Evolutionary conservation across 2,888 invertebrate species (phyloP), one percentile per base, ranked within the genome.

Genomic region (Melikaiella ostensackeni): DNA sequence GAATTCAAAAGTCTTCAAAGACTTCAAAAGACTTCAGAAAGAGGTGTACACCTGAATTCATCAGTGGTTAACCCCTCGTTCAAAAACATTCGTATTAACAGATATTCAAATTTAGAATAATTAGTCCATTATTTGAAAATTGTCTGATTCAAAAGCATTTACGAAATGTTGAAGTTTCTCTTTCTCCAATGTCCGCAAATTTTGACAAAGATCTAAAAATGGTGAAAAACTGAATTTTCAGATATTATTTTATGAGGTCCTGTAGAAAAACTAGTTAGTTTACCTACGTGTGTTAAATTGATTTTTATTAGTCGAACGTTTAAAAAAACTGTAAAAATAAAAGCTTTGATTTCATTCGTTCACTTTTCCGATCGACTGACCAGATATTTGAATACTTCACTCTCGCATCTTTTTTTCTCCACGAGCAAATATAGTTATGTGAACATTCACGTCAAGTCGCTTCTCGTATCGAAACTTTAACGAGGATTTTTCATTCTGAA

Each of bases 301-400:
- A 57, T 27, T 57, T 57, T 57, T 57, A 57, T 57, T 57, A 9
- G 6, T 24, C 21, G 13, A 27, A 57, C 24, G 24, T 24, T 24
- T 24, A 11, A 4, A 57, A 57, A 57, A 57, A 24, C 2, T 9
- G 3, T 24, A 57, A 57, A 57, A 24, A 57, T 57, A 57, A 57
- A 57, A 55, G 24, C n/a, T 9, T 21, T 21, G 6, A 57, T 21
- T 57, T 57, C 13, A 57, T 24, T 57, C 11, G 13, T 57, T 27
- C 57, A 57, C 13, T 57, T 57, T 57, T 13, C 21, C 57, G 21
- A 13, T 57, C 57, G 24, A 27, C 24, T 13, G 24, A n/a, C 57
- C 24, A 24, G 50, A 50, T 57, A 57, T 57, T 24, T 57, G 57
- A 63, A 63, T 63, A 63, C 33, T n/a, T 63, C 30, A 63, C 33